Percentiles rank a stretch among this genome's conserved stretches.
Evolutionary conservation across 1,140 invertebrate genomes (phyloP).

Genomic region (Apis mellifera): Amel_HAv3.1 CM009942.2:7661001-7661500

Average conservation of each 20-base stretch:
- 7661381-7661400: conserved; percentile 33
- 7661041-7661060: neutral
- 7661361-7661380: neutral
- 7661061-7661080: neutral
- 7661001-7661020: conserved; percentile 4
- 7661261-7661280: too few species aligned
- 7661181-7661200: neutral
- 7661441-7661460: conserved; percentile 73
- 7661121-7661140: neutral
- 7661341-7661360: neutral
- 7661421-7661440: conserved; percentile 46
- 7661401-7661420: conserved; percentile 38
- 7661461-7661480: conserved; percentile 65
- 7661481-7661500: conserved; percentile 72
- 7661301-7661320: neutral
- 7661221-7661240: too few species aligned
- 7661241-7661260: too few species aligned
- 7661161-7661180: neutral
- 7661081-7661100: neutral
- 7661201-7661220: too few species aligned
- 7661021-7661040: neutral
- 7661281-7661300: neutral
- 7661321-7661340: too few species aligned
- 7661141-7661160: too few species aligned
- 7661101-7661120: neutral